phyloP scores from a whole-genome alignment of 2,888 invertebrate species.

The Pseudanteris insignis region DNA sequence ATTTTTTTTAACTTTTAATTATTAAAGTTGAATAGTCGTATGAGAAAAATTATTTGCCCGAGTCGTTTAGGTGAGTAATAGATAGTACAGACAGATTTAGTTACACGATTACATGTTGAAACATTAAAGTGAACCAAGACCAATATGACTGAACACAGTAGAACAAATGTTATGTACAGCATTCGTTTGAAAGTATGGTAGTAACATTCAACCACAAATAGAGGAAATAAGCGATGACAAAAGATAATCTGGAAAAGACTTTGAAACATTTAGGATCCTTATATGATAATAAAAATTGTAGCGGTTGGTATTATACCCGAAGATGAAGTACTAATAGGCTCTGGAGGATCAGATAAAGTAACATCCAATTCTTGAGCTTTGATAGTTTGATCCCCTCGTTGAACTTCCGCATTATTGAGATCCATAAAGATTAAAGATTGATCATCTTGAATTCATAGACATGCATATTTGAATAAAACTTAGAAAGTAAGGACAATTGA shows the following conservation, averaged over 20 bases:
- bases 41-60: too few relatives aligned
- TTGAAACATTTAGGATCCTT: slow-evolving; percentile 30
- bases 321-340: slow-evolving; percentile 44
- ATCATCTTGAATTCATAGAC: slow-evolving; percentile 9
- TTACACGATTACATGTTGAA: slow-evolving; percentile 8
- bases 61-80: too few relatives aligned
- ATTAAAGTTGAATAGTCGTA: too few relatives aligned
- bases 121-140: slow-evolving; percentile 18
- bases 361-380: slow-evolving; percentile 61
- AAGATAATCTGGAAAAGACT: slow-evolving; percentile 43
- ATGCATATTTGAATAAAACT: too few relatives aligned
- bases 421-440: slow-evolving; percentile 17
- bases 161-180: slow-evolving; percentile 18
- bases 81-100: slow-evolving; percentile 6
- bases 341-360: slow-evolving; percentile 57
- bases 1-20: too few relatives aligned
- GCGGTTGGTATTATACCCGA: slow-evolving; percentile 50
- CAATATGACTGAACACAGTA: slow-evolving; percentile 2
- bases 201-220: slow-evolving; percentile 42
- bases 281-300: slow-evolving; percentile 48
- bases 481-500: too few relatives aligned
- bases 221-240: slow-evolving; percentile 39
- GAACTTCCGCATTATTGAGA: slow-evolving; percentile 23
- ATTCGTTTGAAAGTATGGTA: slow-evolving; percentile 25
- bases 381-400: slow-evolving; percentile 55